Evolutionary conservation across 2,113 vertebrate species (phyloP).

Genomic region (Psittacara wagleri): DNA sequence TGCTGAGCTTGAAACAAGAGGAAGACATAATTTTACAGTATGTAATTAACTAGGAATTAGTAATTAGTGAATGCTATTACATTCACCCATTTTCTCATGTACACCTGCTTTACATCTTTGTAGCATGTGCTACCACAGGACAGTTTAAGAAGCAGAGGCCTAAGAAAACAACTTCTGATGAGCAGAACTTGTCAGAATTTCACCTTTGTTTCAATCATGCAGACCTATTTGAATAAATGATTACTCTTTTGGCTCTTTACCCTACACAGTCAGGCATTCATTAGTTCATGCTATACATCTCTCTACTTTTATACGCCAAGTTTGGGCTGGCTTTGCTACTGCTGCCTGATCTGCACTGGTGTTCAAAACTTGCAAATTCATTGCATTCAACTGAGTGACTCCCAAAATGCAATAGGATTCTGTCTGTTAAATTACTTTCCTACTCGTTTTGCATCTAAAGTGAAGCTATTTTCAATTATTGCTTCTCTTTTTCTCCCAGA

Average conservation of each 20-base stretch:
- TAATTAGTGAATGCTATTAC: neutral
- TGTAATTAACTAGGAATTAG: neutral
- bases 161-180: neutral
- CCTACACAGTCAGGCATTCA: neutral
- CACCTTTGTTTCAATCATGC: neutral
- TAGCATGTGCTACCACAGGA: neutral
- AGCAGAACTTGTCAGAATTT: neutral
- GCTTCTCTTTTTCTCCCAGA: neutral
- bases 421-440: slow-evolving; percentile 14
- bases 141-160: neutral
- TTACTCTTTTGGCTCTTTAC: neutral
- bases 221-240: neutral
- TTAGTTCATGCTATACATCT: neutral
- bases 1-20: neutral
- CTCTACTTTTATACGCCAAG: neutral
- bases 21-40: neutral
- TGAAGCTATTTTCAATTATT: neutral
- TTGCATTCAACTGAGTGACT: neutral
- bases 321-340: neutral
- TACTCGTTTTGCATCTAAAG: neutral
- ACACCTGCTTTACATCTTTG: neutral
- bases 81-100: neutral
- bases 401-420: neutral
- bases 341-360: neutral
- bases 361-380: neutral